These are phyloP conservation scores for Mythimna albipuncta DNA, from an alignment of 2,888 invertebrate genomes.

Conservation along the genomic window DNA sequence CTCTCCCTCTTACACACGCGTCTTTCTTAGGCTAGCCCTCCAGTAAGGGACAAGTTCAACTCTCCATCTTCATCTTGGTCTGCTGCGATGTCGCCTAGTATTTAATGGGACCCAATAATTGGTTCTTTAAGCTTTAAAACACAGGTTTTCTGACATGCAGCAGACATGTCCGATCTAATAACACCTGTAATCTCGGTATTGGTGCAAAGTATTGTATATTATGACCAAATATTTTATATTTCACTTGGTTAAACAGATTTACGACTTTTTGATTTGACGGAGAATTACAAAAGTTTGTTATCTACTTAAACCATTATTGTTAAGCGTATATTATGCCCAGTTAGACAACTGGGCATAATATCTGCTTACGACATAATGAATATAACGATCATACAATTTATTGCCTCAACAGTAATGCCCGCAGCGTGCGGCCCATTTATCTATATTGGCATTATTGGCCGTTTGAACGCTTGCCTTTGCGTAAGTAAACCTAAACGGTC, in stretches of 20 bases:
- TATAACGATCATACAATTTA: conserved; percentile 54
- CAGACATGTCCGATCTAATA: no score
- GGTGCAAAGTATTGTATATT: no score
- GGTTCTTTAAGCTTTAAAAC: no score
- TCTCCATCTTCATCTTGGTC: no score
- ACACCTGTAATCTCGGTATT: no score
- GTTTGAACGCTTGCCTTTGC: conserved; percentile 44
- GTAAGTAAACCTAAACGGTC: conserved; percentile 26
- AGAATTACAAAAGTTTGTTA: conserved; percentile 26
- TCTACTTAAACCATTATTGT: conserved; percentile 38
- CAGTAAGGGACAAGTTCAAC: no score
- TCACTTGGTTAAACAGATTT: background rate
- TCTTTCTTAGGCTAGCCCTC: no score
- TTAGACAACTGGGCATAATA: conserved; percentile 16
- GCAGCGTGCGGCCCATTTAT: conserved; percentile 47
- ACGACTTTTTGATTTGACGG: conserved; percentile 16
- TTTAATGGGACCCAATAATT: no score
- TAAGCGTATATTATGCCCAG: conserved; percentile 28
- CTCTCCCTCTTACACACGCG: no score
- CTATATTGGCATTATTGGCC: conserved; percentile 54
- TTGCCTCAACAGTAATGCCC: conserved; percentile 33
- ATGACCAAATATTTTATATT: no score
- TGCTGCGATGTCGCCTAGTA: no score
- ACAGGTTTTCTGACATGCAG: no score
- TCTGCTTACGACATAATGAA: conserved; percentile 57